Conservation (phyloP, 2,113 vertebrate species). For the Lonchura striata region DNA sequence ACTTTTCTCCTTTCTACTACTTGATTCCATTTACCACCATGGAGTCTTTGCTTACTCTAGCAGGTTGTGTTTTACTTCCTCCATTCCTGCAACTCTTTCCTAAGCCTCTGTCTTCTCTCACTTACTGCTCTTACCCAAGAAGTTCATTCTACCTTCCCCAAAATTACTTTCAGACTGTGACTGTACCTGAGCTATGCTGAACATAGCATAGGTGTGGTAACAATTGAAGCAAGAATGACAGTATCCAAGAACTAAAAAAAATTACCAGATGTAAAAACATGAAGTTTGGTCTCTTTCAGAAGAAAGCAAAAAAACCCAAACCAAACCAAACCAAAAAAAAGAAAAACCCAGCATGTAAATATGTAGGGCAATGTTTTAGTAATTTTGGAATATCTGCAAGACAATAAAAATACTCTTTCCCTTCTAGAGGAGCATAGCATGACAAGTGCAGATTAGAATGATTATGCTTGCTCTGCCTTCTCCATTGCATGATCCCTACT, state of each 20-base stretch:
- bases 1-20: background rate
- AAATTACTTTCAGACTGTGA: background rate
- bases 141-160: background rate
- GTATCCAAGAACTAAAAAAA: background rate
- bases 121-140: background rate
- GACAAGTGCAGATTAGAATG: background rate
- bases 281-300: background rate
- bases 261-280: background rate
- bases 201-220: background rate
- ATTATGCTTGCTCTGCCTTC: background rate
- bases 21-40: background rate
- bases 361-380: background rate
- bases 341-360: background rate
- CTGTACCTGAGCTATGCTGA: background rate
- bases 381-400: background rate
- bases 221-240: background rate
- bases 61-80: background rate
- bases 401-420: background rate
- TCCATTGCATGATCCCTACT: accelerated
- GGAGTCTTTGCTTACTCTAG: background rate
- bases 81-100: background rate
- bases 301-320: background rate
- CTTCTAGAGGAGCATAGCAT: background rate
- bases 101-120: background rate
- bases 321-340: background rate